These are phyloP conservation scores for Antheraea pernyi DNA, from an alignment of 1,140 invertebrate genomes.

Conservation along the genomic window DNA sequence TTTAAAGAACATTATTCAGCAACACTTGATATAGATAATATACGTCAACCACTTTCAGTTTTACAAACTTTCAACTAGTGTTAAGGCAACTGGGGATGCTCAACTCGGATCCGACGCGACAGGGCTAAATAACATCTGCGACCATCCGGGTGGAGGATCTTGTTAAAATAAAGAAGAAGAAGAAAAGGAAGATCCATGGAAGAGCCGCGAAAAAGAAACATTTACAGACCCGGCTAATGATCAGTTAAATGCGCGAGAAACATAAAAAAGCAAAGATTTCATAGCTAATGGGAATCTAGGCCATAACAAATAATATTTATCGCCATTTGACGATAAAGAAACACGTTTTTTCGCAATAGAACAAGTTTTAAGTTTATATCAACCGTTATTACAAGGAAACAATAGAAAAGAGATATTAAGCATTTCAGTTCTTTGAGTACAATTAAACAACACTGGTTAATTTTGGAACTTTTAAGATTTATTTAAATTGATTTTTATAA, in stretches of 20 bases:
- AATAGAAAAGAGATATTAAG: constrained; percentile 78
- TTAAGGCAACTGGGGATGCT: constrained; percentile 74
- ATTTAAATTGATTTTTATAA: constrained; percentile 75
- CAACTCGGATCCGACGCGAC: constrained; percentile 67
- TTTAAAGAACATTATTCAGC: constrained; percentile 74
- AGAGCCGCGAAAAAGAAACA: constrained; percentile 46
- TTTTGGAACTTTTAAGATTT: constrained; percentile 73
- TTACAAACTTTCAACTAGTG: constrained; percentile 69
- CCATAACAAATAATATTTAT: constrained; percentile 62
- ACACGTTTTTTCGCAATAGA: constrained; percentile 79
- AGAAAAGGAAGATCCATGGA: constrained; percentile 54
- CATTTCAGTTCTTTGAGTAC: constrained; percentile 74
- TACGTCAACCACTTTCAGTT: constrained; percentile 63
- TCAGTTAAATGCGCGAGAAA: constrained; percentile 75
- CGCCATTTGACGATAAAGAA: constrained; percentile 79
- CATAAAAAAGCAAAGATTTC: constrained; percentile 67
- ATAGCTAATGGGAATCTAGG: constrained; percentile 70
- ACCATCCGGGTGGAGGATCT: constrained; percentile 71
- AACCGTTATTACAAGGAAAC: constrained; percentile 77
- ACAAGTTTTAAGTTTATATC: constrained; percentile 79
- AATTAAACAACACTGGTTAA: constrained; percentile 79
- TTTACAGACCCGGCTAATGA: constrained; percentile 52
- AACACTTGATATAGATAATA: constrained; percentile 62
- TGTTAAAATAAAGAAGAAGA: constrained; percentile 43
- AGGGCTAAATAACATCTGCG: constrained; percentile 71